Percentiles rank a stretch among this genome's conserved stretches.
Conservation (phyloP, 2,797 vertebrate genomes). For the Pterois miles region DNA sequence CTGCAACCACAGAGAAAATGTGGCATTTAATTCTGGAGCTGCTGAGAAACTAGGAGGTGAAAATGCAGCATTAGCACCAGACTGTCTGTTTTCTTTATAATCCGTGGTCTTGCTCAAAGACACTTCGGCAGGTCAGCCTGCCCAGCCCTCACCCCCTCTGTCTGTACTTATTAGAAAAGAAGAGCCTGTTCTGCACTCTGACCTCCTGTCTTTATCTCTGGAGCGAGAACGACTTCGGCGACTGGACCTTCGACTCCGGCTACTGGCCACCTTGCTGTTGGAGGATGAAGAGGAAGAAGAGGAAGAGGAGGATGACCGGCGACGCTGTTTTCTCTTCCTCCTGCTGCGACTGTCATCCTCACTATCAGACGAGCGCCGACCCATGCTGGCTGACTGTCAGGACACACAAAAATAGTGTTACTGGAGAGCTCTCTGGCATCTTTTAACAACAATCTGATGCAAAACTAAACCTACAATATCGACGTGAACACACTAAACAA, state of each 20-base stretch:
- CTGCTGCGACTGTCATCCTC: conserved; percentile 89
- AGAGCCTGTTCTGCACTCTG: neutral
- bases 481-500: neutral
- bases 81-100: neutral
- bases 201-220: conserved; percentile 76
- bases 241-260: conserved; percentile 85
- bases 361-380: conserved; percentile 92
- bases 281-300: conserved; percentile 92
- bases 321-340: conserved; percentile 90
- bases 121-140: neutral
- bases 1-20: neutral
- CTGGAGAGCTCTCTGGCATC: neutral
- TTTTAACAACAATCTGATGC: neutral
- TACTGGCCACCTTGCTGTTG: conserved; percentile 85
- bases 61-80: no score
- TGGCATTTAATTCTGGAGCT: neutral
- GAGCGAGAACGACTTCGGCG: conserved; percentile 89
- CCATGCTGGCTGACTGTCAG: conserved; percentile 81
- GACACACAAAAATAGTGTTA: conserved; percentile 12
- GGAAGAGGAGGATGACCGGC: conserved; percentile 85
- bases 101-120: neutral
- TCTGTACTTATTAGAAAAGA: neutral
- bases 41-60: neutral
- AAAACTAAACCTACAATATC: no score
- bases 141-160: no score